Percentiles rank a stretch among this genome's conserved stretches.
Conservation (phyloP, 1,140 invertebrate genomes). For the Tachypleus tridentatus region DNA sequence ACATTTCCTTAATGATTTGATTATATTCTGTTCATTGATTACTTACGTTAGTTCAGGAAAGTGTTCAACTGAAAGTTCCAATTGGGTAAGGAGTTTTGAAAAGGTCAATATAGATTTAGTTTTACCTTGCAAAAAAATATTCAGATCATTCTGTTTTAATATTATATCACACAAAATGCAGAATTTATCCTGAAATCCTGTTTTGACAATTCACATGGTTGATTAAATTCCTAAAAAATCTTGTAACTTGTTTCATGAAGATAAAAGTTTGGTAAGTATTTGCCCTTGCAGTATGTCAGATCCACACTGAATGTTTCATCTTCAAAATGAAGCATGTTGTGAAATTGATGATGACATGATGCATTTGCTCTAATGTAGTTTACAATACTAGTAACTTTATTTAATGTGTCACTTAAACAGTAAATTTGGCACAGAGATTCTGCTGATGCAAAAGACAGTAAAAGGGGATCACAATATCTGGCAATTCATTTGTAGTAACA, state of each 20-base stretch:
- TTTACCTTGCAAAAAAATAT: neutral
- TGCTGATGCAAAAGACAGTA: conserved; percentile 3
- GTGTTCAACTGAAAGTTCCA: neutral
- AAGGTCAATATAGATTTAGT: neutral
- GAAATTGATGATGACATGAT: neutral
- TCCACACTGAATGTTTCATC: conserved; percentile 2
- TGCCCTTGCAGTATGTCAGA: neutral
- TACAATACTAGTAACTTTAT: neutral
- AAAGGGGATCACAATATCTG: neutral
- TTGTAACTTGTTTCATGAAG: neutral
- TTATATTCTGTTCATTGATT: neutral
- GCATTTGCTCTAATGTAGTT: conserved; percentile 1
- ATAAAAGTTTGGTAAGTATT: neutral
- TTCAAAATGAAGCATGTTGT: neutral
- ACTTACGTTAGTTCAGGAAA: neutral
- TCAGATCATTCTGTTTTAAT: neutral
- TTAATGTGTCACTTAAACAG: neutral
- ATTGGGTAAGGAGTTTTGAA: neutral
- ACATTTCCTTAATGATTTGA: neutral
- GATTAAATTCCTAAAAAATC: neutral
- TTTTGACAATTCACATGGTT: conserved; percentile 1
- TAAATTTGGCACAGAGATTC: conserved; percentile 4
- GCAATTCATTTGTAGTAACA: neutral
- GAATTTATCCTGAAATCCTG: neutral
- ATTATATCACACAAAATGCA: conserved; percentile 4